A percentile compares a stretch with the other conserved stretches of the same genome.
Evolutionary conservation across 2,797 vertebrate genomes (phyloP).

Genomic region (Microcaecilia unicolor): DNA sequence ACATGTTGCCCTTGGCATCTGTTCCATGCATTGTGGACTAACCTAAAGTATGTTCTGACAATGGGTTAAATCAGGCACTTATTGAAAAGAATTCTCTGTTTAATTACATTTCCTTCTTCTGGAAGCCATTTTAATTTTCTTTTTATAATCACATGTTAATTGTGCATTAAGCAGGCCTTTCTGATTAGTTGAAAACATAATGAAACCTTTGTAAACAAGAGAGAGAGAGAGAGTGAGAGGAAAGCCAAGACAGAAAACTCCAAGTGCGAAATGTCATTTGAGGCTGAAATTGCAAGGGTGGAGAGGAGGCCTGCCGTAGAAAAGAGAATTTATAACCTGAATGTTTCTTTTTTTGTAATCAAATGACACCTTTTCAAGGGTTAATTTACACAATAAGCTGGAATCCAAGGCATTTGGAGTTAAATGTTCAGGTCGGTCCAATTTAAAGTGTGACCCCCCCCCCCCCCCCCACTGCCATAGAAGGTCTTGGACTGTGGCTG

Average conservation of each 20-base stretch:
- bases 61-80: slow-evolving; percentile 61
- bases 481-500: too few species aligned
- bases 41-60: slow-evolving; percentile 50
- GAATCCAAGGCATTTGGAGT: too few species aligned
- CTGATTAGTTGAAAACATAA: slow-evolving; percentile 74
- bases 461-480: too few species aligned
- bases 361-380: too few species aligned
- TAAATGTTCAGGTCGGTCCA: too few species aligned
- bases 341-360: too few species aligned
- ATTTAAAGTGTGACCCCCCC: too few species aligned
- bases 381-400: too few species aligned
- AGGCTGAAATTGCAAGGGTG: too few species aligned
- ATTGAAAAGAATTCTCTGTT: slow-evolving; percentile 65
- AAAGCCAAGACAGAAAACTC: slow-evolving; percentile 36
- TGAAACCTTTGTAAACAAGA: slow-evolving; percentile 71
- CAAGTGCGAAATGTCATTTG: too few species aligned
- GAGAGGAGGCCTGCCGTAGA: too few species aligned
- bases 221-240: slow-evolving; percentile 42
- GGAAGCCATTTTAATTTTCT: slow-evolving; percentile 64
- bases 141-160: slow-evolving; percentile 71
- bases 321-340: too few species aligned
- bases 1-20: slow-evolving; percentile 67
- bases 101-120: slow-evolving; percentile 73
- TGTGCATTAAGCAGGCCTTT: slow-evolving; percentile 66
- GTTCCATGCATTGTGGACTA: slow-evolving; percentile 57